These are phyloP conservation scores for Acipenser oxyrinchus DNA, from an alignment of 2,797 vertebrate genomes.

Conservation along the genomic window DNA sequence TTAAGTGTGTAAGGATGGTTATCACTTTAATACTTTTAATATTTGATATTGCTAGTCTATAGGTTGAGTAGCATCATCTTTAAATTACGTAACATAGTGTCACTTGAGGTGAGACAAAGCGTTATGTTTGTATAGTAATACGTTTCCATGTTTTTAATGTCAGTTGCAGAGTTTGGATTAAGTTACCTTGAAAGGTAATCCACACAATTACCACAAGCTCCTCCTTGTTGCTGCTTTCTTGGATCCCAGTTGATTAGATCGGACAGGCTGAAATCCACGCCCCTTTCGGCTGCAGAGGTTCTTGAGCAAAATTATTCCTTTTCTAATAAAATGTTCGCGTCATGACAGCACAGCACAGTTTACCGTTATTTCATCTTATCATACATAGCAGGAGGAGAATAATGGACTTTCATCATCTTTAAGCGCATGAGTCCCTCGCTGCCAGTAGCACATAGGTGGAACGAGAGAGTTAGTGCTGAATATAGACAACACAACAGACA, in stretches of 20 bases:
- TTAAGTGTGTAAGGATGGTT: no score
- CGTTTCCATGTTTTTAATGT: no score
- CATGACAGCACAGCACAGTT: constrained; percentile 20
- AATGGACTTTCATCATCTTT: constrained; percentile 22
- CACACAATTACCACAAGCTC: no score
- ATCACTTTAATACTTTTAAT: no score
- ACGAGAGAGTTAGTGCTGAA: background rate
- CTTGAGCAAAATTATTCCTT: constrained; percentile 36
- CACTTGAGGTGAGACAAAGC: no score
- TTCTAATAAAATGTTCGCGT: constrained; percentile 25
- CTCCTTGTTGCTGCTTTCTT: no score
- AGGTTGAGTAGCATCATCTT: no score
- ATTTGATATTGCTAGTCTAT: no score
- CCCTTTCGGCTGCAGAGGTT: constrained; percentile 37
- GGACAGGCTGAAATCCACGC: constrained; percentile 19
- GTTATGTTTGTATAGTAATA: no score
- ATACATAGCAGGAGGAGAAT: background rate
- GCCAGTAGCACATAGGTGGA: background rate
- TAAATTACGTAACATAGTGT: no score
- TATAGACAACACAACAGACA: background rate
- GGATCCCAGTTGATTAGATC: background rate
- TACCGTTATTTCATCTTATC: background rate
- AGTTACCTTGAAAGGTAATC: no score
- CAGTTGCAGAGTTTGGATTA: no score
- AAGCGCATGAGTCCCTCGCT: background rate